Percentiles rank a stretch among this genome's conserved stretches.
Evolutionary conservation across 2,113 vertebrate species (phyloP).

Genomic region (Cricetomys ansorgei): DNA sequence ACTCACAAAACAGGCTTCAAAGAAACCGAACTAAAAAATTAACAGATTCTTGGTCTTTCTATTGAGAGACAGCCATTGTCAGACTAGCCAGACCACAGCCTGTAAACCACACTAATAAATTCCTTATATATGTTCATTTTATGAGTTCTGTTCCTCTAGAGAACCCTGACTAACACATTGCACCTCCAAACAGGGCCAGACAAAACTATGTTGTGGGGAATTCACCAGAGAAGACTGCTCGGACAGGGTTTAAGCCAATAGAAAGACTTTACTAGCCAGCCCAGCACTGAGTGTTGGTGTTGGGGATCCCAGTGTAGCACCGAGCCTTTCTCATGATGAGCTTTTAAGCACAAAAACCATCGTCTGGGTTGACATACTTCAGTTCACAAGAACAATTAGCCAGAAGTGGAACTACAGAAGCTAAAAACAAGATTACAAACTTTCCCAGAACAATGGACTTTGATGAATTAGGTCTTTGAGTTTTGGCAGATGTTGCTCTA

Average conservation of each 20-base stretch:
- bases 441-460: not conserved
- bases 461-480: not conserved
- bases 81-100: not conserved
- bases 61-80: not conserved
- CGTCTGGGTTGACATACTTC: not conserved
- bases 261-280: not conserved
- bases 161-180: not conserved
- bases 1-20: too few relatives aligned
- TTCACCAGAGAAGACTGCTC: not conserved
- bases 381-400: too few relatives aligned
- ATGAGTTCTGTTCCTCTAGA: too few relatives aligned
- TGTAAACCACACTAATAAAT: not conserved
- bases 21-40: not conserved
- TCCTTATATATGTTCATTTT: rapidly evolving
- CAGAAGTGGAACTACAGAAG: too few relatives aligned
- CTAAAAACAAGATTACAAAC: too few relatives aligned
- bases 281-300: not conserved
- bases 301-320: not conserved
- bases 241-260: not conserved
- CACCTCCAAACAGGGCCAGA: not conserved
- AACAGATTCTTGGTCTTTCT: not conserved
- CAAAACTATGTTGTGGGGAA: not conserved
- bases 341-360: too few relatives aligned
- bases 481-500: too few relatives aligned
- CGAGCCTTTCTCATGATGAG: not conserved